These are phyloP conservation scores for Ormia ochracea DNA, from an alignment of 2,888 invertebrate species.

Conservation along the genomic window DNA sequence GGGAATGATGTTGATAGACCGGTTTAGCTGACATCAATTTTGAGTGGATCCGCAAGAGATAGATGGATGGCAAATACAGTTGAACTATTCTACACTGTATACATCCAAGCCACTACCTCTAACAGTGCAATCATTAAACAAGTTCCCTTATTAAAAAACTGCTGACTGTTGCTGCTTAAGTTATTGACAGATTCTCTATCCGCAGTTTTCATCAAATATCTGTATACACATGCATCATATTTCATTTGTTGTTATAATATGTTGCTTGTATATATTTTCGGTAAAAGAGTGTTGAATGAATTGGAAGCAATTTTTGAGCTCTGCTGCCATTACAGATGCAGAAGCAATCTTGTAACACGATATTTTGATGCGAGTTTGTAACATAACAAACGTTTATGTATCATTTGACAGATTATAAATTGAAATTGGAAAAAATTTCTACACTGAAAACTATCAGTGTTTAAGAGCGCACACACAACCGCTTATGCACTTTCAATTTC, in stretches of 20 bases:
- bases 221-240: conserved; percentile 24
- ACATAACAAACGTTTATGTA: conserved; percentile 41
- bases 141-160: neutral
- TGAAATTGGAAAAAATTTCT: conserved; percentile 44
- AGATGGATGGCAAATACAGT: too few species aligned
- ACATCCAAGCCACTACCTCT: too few species aligned
- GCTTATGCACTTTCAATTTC: conserved; percentile 1
- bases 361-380: conserved; percentile 4
- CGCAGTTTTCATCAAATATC: neutral
- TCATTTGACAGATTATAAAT: conserved; percentile 59
- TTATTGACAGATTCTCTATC: neutral
- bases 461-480: neutral
- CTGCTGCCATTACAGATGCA: neutral
- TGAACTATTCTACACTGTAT: too few species aligned
- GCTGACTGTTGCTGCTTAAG: neutral
- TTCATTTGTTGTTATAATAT: conserved; percentile 6
- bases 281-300: conserved; percentile 17
- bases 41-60: too few species aligned
- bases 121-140: neutral
- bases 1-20: too few species aligned
- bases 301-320: neutral
- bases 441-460: conserved; percentile 6
- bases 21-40: too few species aligned
- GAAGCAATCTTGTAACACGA: neutral
- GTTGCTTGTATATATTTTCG: neutral